Evolutionary conservation across 92 coral and sea anemone species (phyloP).

Genomic region (Parazoanthus darwini): DNA sequence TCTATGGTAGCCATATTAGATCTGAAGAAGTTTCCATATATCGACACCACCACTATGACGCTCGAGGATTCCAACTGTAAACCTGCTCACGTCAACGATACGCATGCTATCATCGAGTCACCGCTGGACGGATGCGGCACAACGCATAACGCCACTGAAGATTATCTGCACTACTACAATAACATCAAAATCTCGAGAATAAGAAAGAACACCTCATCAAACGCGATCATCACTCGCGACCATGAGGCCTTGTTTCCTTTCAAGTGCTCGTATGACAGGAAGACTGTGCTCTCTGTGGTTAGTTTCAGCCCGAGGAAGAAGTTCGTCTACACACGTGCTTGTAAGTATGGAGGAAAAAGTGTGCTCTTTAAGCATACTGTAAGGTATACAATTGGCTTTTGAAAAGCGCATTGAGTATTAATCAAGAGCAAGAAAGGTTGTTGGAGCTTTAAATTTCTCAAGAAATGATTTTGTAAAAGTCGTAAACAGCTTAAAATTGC

Average conservation of each 20-base stretch:
- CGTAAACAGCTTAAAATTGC: too few species aligned
- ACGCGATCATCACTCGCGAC: constrained; percentile 65
- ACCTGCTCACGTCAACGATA: constrained; percentile 33
- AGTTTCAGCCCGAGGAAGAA: constrained; percentile 51
- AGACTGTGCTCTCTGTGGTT: constrained; percentile 57
- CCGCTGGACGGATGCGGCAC: constrained; percentile 67
- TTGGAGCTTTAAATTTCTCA: too few species aligned
- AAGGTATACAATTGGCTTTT: background rate
- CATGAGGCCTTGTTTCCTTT: constrained; percentile 65
- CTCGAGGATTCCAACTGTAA: constrained; percentile 54
- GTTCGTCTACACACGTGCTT: constrained; percentile 52
- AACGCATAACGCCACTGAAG: constrained; percentile 52
- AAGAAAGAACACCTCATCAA: background rate
- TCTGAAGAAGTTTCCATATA: constrained; percentile 32
- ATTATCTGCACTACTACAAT: constrained; percentile 56
- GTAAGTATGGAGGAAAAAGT: constrained; percentile 39
- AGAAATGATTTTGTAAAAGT: too few species aligned
- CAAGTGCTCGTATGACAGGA: constrained; percentile 73
- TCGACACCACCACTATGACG: constrained; percentile 37
- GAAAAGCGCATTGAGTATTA: background rate
- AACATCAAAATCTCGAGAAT: constrained; percentile 30
- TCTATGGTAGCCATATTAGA: constrained; percentile 47
- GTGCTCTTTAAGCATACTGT: too few species aligned
- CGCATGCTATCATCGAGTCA: constrained; percentile 54
- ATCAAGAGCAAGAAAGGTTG: too few species aligned